phyloP scores from a whole-genome alignment of 2,797 vertebrate genomes.

The Morus bassanus region DNA sequence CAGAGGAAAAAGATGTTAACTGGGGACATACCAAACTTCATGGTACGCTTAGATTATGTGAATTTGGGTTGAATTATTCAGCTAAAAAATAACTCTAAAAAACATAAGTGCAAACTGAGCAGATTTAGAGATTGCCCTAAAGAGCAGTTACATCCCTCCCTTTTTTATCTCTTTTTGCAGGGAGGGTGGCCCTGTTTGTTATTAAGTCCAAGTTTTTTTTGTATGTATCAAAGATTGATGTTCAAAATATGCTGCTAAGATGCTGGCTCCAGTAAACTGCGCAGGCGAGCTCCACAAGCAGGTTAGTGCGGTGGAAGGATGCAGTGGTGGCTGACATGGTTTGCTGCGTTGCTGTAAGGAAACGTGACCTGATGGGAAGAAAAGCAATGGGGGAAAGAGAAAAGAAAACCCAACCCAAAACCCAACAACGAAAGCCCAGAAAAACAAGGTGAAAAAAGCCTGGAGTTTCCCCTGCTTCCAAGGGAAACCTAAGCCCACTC shows the following conservation, averaged over 20 bases:
- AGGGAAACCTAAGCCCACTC: neutral
- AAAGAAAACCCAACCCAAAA: neutral
- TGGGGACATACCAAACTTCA: neutral
- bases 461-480: neutral
- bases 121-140: neutral
- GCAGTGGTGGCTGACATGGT: neutral
- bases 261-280: neutral
- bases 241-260: neutral
- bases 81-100: neutral
- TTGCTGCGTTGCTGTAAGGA: neutral
- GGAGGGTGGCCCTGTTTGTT: neutral
- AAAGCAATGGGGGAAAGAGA: neutral
- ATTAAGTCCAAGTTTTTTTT: neutral
- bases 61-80: neutral
- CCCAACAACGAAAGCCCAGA: neutral
- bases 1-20: neutral
- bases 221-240: neutral
- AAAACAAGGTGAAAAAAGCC: neutral
- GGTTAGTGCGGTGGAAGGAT: neutral
- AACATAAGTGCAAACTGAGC: neutral
- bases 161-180: neutral
- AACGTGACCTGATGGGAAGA: neutral
- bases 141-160: neutral
- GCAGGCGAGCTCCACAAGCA: neutral
- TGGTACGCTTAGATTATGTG: fast-evolving